phyloP scores from a whole-genome alignment of 1,140 invertebrate species.

The Lepidotrigona ventralis region DNA sequence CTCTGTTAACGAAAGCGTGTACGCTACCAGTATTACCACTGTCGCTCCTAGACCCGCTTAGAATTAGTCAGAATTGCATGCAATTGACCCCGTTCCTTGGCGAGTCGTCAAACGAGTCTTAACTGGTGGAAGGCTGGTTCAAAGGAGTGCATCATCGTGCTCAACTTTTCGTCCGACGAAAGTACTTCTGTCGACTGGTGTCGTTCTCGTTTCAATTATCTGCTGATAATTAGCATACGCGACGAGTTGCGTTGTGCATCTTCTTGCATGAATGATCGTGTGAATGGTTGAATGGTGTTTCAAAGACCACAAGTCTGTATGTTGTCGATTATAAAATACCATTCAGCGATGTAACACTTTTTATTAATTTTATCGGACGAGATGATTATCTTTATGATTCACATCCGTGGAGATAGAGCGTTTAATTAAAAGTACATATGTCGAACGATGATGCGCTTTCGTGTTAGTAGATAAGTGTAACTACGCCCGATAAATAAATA shows the following conservation, averaged over 20 bases:
- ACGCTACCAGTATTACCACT: conserved; percentile 42
- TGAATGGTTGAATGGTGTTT: neutral
- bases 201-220: conserved; percentile 42
- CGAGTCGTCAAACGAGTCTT: conserved; percentile 60
- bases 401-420: neutral
- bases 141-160: conserved; percentile 11
- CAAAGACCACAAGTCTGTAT: neutral
- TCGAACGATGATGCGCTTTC: neutral
- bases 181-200: conserved; percentile 5
- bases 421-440: neutral
- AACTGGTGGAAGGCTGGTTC: conserved; percentile 14
- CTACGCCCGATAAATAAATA: conserved; percentile 11
- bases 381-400: neutral
- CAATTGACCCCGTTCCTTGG: conserved; percentile 64
- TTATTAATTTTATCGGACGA: neutral
- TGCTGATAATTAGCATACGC: conserved; percentile 28
- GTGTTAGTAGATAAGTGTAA: neutral
- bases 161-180: conserved; percentile 17
- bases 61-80: conserved; percentile 61
- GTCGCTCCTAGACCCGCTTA: conserved; percentile 54
- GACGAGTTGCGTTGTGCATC: neutral
- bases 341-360: neutral
- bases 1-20: conserved; percentile 37
- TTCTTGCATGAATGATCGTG: conserved; percentile 1
- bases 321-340: neutral